Conservation (phyloP, 2,797 vertebrate genomes). For the Phrynocephalus vlangalii region DNA sequence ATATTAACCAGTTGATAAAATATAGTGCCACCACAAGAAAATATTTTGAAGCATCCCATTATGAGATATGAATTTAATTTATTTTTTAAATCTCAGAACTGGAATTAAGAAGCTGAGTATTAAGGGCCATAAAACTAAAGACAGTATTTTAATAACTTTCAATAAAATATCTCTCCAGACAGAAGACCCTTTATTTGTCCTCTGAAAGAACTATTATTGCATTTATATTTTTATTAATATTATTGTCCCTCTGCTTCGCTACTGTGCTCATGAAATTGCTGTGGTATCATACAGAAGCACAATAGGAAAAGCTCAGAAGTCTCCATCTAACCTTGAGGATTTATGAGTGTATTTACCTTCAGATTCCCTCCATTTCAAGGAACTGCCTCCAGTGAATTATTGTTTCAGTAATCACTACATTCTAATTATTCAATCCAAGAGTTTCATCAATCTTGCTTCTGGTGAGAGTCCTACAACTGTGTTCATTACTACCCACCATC, state of each 20-base stretch:
- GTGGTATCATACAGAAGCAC: constrained; percentile 70
- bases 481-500: constrained; percentile 74
- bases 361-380: constrained; percentile 68
- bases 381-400: constrained; percentile 73
- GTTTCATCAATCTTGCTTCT: constrained; percentile 66
- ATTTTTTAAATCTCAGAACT: constrained; percentile 65
- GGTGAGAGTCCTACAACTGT: constrained; percentile 64
- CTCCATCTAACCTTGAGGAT: constrained; percentile 68
- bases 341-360: constrained; percentile 77
- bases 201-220: constrained; percentile 75
- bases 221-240: constrained; percentile 73
- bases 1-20: constrained; percentile 66
- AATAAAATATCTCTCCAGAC: constrained; percentile 77
- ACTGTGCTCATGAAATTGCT: constrained; percentile 75
- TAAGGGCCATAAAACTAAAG: constrained; percentile 78
- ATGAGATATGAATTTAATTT: constrained; percentile 78
- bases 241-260: constrained; percentile 60
- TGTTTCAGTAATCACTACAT: constrained; percentile 73
- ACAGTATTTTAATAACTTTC: constrained; percentile 79
- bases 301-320: constrained; percentile 70
- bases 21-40: constrained; percentile 74
- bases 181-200: constrained; percentile 74
- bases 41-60: constrained; percentile 69
- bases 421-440: constrained; percentile 78
- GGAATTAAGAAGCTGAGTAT: constrained; percentile 75